A percentile compares a stretch with the other conserved stretches of the same genome.
Conservation (phyloP, 2,797 vertebrate species). For the Argyrosomus regius region DNA sequence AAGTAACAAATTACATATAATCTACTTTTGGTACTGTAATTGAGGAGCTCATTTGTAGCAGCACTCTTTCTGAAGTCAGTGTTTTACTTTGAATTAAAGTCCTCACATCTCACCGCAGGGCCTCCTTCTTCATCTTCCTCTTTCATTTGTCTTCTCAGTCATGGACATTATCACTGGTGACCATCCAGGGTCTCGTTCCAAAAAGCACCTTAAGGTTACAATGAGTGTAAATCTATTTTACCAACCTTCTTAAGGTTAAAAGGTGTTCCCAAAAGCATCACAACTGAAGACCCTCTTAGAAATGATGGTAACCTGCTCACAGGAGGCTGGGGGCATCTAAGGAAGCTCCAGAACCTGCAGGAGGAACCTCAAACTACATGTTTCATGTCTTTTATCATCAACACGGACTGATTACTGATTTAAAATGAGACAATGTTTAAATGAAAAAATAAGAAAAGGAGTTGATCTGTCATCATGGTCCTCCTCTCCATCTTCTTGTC, state of each 20-base stretch:
- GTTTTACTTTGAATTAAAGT: slow-evolving; percentile 27
- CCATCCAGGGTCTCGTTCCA: not conserved
- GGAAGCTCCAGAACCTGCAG: not conserved
- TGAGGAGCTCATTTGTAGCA: slow-evolving; percentile 14
- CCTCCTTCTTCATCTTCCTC: not conserved
- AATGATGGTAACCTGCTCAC: not conserved
- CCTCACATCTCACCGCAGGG: not conserved
- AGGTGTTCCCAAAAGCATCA: not conserved
- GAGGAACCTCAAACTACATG: not conserved
- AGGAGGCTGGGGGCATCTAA: not conserved
- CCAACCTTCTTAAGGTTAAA: not conserved
- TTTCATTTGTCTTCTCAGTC: not conserved
- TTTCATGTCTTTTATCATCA: not conserved
- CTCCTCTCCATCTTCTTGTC: no score
- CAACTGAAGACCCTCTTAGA: not conserved
- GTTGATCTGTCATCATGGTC: no score
- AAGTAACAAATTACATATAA: slow-evolving; percentile 37
- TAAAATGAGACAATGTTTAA: no score
- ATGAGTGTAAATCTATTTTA: not conserved
- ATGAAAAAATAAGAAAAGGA: no score
- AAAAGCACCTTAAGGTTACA: not conserved
- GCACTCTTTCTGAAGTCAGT: slow-evolving; percentile 2
- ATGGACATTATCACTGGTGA: not conserved
- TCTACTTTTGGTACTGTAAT: slow-evolving; percentile 31
- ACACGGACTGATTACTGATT: no score